Evolutionary conservation across 2,113 vertebrate genomes (phyloP), one percentile per base, ranked within the genome.

Genomic region (Oryzias melastigma): DNA sequence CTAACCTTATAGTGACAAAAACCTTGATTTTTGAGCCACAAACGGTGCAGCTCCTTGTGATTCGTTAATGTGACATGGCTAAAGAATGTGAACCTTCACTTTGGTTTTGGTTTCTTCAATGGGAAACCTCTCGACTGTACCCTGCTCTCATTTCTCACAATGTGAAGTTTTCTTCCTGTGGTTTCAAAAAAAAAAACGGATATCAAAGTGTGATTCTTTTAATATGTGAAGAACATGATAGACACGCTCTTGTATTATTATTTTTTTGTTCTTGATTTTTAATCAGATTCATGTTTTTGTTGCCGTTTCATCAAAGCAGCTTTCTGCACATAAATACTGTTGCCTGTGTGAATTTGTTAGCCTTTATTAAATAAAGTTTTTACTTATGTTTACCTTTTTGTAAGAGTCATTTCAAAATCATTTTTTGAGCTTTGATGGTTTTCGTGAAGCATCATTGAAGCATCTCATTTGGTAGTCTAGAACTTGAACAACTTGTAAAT

Each of bases 61-160:
- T 71, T 69, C 17, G 71, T 53, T 22, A 66, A 83, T 89, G 90
- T 91, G 90, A 91, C 88, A 55, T 15, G 1, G 58, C 54, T 57
- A 1, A 43, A 14, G 52, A 78, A 81, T 87, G 80, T 88, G 80
- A 88, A 78, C 20, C 47, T n/a, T 62, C 41, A 14, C 70, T 78
- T 60, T 57, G 65, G 50, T 83, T 77, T 19, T 15, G 55, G 64
- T 77, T 62, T 50, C 20, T 79, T 68, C 46, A 45, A 5, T 65
- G 8, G 20, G 59, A 61, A 64, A 54, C 35, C 62, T 43, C 47
- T 67, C 43, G 69, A 75, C 72, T 80, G 62, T 83, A 65, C 81
- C 47, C 46, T 45, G 44, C 20, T 52, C 15, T 80, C 24, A 42
- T 48, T 62, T 73, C 56, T 66, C 43, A 54, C 60, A 71, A 61